Base-by-base conservation (phyloP, 2,888 invertebrate species). In the Meandrusa payeni region DNA sequence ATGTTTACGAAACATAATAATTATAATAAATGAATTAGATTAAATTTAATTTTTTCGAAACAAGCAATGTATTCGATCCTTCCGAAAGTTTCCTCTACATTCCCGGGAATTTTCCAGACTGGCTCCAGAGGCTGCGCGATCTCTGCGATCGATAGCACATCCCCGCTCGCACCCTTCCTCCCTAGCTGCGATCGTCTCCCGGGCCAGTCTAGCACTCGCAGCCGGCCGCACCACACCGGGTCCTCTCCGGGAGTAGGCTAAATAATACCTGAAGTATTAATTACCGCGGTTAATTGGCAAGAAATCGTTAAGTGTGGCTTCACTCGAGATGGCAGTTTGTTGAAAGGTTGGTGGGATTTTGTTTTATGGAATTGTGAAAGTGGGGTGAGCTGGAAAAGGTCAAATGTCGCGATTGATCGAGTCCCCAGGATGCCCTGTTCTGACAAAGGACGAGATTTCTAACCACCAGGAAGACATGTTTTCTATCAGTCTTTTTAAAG, bases 41-140 rank as follows among this genome's bases (percentile, higher is more conserved):
- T 15, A 4, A 15, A 15, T 15, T 9, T 9, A 9, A 24, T 3
- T 9, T 9, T 5, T 7, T 24, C 2, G n/a, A 40, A 31, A 3
- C 9, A 23, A 3, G 39, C 41, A 17, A 31, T 31, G 42, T 36
- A 37, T 37, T 3, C n/a, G 12, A 3, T 1, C 4, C 6, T 11
- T 2, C 19, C 2, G 24, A 37, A 34, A 24, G 20, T 10, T 13
- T 12, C 11, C n/a, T 24, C 22, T 20, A 26, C 15, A 9, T 31
- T 24, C 37, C 38, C 7, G 43, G 38, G 11, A 43, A 15, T 5
- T 33, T 24, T 37, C 43, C 43, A 20, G 33, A 38, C 39, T 29
- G 54, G 54, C 47, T 50, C 58, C 54, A 54, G 80, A 82, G 75
- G 77, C 81, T 82, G 81, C 81, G 81, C 80, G 65, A 45, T 64